A percentile compares a stretch with the other conserved stretches of the same genome.
phyloP scores from a whole-genome alignment of 2,888 invertebrate genomes.

The Mimachlamys varia region DNA sequence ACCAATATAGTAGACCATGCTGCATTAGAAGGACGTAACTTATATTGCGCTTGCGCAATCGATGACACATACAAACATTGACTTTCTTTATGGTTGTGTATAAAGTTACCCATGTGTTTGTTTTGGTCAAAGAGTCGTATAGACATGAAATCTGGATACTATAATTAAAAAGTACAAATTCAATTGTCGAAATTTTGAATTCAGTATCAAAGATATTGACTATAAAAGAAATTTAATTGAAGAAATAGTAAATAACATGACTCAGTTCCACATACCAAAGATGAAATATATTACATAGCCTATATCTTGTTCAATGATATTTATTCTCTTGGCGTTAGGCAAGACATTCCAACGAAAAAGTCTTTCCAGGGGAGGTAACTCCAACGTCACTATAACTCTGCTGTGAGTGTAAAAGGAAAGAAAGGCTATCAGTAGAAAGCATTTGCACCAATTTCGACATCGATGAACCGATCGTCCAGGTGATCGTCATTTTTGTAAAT shows the following conservation, averaged over 20 bases:
- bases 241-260: background rate
- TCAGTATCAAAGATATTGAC: background rate
- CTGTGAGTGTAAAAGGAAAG: background rate
- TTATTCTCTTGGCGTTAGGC: too few relatives aligned
- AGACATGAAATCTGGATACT: conserved; percentile 21
- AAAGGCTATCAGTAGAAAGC: background rate
- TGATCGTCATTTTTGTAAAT: background rate
- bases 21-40: background rate
- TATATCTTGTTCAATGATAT: too few relatives aligned
- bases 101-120: background rate
- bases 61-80: background rate
- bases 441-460: background rate
- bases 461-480: background rate
- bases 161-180: conserved; percentile 18
- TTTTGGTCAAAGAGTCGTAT: background rate
- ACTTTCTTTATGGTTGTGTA: background rate
- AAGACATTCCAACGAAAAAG: too few relatives aligned
- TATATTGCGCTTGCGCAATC: conserved; percentile 1
- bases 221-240: background rate
- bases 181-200: background rate
- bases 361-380: background rate
- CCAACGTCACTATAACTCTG: background rate
- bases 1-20: background rate
- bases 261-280: background rate
- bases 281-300: background rate